These are phyloP conservation scores for Neoarius graeffei DNA, from an alignment of 2,113 vertebrate species.

Conservation along the genomic window DNA sequence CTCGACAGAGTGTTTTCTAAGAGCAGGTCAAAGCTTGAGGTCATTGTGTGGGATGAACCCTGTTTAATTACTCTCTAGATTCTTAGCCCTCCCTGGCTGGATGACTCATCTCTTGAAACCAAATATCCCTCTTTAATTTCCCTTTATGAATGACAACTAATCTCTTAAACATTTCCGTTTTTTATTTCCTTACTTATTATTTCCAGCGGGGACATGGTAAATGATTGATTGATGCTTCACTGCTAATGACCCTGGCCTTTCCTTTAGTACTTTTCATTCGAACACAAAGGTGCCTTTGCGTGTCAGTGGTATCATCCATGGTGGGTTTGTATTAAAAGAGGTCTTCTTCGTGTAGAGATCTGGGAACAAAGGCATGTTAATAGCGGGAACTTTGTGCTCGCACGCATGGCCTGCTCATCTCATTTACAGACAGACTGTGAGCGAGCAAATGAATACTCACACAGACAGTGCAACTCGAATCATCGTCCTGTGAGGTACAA, in stretches of 20 bases:
- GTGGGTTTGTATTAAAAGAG: not conserved
- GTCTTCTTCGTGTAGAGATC: not conserved
- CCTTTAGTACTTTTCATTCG: not conserved
- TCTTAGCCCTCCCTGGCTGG: slow-evolving; percentile 21
- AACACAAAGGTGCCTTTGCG: not conserved
- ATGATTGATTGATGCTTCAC: not conserved
- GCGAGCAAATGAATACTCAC: slow-evolving; percentile 47
- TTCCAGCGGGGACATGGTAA: not conserved
- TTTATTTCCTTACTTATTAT: not conserved
- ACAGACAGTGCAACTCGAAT: slow-evolving; percentile 49
- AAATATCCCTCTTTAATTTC: slow-evolving; percentile 20
- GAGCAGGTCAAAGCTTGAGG: slow-evolving; percentile 22
- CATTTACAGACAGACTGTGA: slow-evolving; percentile 43
- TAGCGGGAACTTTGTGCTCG: slow-evolving; percentile 53
- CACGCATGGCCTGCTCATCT: slow-evolving; percentile 44
- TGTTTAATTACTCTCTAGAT: slow-evolving; percentile 17
- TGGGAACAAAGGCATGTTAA: slow-evolving; percentile 25
- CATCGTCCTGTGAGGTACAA: slow-evolving; percentile 30
- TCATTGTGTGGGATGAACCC: slow-evolving; percentile 40
- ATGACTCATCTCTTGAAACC: slow-evolving; percentile 24
- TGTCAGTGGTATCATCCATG: not conserved
- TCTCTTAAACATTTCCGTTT: slow-evolving; percentile 19
- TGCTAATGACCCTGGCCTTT: not conserved
- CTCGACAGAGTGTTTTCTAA: slow-evolving; percentile 44
- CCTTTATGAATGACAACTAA: slow-evolving; percentile 4